These are phyloP conservation scores for Grammomys dolichurus DNA, from an alignment of 2,113 vertebrate genomes.

Conservation along the genomic window DNA sequence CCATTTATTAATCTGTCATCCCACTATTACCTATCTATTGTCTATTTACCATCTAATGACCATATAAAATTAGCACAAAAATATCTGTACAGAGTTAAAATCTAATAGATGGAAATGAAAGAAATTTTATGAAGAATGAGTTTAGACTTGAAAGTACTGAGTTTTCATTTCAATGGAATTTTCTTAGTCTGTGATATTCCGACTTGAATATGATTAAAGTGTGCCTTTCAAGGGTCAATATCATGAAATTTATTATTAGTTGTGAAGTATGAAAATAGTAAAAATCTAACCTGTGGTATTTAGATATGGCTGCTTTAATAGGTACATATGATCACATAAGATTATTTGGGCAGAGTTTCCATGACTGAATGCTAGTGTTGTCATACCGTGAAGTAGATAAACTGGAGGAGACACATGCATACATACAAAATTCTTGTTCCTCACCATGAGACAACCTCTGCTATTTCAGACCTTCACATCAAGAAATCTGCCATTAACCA, in stretches of 20 bases:
- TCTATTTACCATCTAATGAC: background rate
- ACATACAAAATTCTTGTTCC: background rate
- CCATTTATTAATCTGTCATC: background rate
- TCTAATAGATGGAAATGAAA: conserved; percentile 28
- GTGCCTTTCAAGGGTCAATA: background rate
- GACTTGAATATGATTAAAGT: background rate
- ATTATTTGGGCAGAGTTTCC: background rate
- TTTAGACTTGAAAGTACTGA: background rate
- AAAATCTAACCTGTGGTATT: too few species aligned
- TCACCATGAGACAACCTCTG: background rate
- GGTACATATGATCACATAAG: background rate
- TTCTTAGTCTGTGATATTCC: background rate
- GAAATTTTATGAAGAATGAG: background rate
- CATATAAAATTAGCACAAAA: background rate
- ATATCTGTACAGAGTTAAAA: background rate
- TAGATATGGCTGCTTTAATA: background rate
- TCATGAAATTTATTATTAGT: background rate
- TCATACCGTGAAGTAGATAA: background rate
- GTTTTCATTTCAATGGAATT: conserved; percentile 16
- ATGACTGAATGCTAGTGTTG: background rate
- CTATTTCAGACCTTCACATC: too few species aligned
- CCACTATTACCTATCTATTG: background rate
- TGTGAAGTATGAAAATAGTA: background rate
- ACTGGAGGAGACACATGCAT: background rate
- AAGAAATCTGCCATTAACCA: background rate